Evolutionary conservation across 2,113 vertebrate genomes (phyloP).

Genomic region (Oreochromis aureus): DNA sequence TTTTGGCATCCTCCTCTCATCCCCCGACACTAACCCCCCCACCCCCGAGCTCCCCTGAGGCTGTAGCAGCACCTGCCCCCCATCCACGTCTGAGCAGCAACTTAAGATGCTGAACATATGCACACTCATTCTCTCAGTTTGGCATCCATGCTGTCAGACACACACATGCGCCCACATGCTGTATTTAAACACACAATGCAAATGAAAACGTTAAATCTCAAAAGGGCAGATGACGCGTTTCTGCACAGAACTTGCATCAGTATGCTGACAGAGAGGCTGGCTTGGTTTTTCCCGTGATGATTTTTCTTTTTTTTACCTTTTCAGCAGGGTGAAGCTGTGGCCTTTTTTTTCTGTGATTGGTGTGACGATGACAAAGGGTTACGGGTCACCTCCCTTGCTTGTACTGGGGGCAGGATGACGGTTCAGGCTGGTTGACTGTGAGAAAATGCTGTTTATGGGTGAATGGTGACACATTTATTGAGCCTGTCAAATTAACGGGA

Average conservation of each 20-base stretch:
- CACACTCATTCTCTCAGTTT: slow-evolving; percentile 34
- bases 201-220: slow-evolving; percentile 3
- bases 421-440: slow-evolving; percentile 86
- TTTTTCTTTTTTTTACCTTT: neutral
- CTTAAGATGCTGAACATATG: slow-evolving; percentile 63
- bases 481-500: slow-evolving; percentile 74
- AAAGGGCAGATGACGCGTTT: slow-evolving; percentile 9
- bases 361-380: slow-evolving; percentile 34
- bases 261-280: neutral
- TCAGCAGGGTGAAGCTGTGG: neutral
- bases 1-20: slow-evolving; percentile 56
- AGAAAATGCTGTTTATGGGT: slow-evolving; percentile 82
- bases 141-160: slow-evolving; percentile 26
- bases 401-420: slow-evolving; percentile 71
- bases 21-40: neutral
- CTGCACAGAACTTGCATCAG: neutral
- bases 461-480: slow-evolving; percentile 64
- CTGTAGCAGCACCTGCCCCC: slow-evolving; percentile 65
- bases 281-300: neutral
- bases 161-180: slow-evolving; percentile 12
- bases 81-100: slow-evolving; percentile 46
- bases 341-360: neutral
- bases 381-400: slow-evolving; percentile 57
- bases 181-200: slow-evolving; percentile 6
- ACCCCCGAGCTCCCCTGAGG: slow-evolving; percentile 24